Evolutionary conservation across 2,113 vertebrate genomes (phyloP), one percentile per base, ranked within the genome.

Genomic region (Globicephala melas): DNA sequence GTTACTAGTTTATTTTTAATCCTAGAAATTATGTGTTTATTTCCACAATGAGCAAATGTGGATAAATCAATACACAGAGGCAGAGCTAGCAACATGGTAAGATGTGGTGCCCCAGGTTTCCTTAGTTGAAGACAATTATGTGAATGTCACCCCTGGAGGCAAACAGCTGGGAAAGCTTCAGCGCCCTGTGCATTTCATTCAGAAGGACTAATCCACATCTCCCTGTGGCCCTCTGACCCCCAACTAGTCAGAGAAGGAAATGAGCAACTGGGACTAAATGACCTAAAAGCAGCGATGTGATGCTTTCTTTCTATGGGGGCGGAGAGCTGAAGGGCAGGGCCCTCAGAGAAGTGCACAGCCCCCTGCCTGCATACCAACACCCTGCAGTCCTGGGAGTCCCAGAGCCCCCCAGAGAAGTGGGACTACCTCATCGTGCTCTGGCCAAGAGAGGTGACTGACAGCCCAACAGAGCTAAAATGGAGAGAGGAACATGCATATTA

Each of bases 261-360:
- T 83, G 55, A 62, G 38, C 25, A 21, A 33, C 15, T 38, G 21
- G 60, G 74, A 44, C 47, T 31, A 10, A 25, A 13, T 63, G 21
- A 44, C n/a, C 44, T 44, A 15, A 76, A 36, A 62, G 41, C 31
- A 62, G 7, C 0, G 0, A 20, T 47, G 13, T 1, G 11, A 2
- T 68, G 20, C 20, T 50, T 79, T 91, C 71, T 88, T 87, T 62
- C 41, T 44, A 23, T 33, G 63, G 53, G 2, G 8, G 2, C 20
- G 12, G 67, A 93, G 38, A 77, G 36, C 33, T 33, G 33, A 20
- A 68, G 15, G 25, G 14, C 6, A 9, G 53, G n/a, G 8, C 8
- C 0, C 0, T 74, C 2, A 28, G 36, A 73, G 6, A 55, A 36
- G 28, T 13, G 20, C 14, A 2, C 36, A 76, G 60, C 28, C 41